Conservation (phyloP, 2,113 vertebrate species). For the Leucopsar rothschildi region DNA sequence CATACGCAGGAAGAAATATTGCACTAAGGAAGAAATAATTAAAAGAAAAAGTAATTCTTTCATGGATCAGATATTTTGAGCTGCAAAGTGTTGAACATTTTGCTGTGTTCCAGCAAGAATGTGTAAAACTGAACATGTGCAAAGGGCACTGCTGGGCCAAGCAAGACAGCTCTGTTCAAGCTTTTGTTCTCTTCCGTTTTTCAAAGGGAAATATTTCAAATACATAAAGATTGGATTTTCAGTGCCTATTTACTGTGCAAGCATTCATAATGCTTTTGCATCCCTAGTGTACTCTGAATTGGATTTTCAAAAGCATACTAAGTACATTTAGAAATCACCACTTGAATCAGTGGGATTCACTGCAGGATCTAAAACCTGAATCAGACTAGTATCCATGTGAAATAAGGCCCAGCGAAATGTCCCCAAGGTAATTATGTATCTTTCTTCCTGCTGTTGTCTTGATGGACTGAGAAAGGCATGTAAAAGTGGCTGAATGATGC, state of each 20-base stretch:
- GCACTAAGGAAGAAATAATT: background rate
- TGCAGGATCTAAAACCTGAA: background rate
- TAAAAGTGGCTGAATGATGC: background rate
- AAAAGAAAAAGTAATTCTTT: background rate
- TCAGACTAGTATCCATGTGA: background rate
- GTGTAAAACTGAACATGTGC: background rate
- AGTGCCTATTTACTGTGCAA: background rate
- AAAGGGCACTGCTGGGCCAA: background rate
- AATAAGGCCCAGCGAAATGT: background rate
- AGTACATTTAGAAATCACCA: background rate
- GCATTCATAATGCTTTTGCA: background rate
- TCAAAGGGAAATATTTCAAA: background rate
- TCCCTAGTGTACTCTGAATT: background rate
- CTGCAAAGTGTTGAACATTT: background rate
- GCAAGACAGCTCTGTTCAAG: background rate
- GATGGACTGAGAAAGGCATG: background rate
- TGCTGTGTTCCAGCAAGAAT: background rate
- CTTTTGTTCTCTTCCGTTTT: background rate
- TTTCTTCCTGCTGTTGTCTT: background rate
- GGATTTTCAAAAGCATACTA: background rate
- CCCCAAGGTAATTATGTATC: background rate
- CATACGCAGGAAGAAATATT: background rate
- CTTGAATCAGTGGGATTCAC: background rate
- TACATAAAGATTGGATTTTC: background rate
- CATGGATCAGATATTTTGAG: background rate